A percentile compares a stretch with the other conserved stretches of the same genome.
These are phyloP conservation scores for Nibea coibor DNA, from an alignment of 2,113 vertebrate species.

Conservation along the genomic window DNA sequence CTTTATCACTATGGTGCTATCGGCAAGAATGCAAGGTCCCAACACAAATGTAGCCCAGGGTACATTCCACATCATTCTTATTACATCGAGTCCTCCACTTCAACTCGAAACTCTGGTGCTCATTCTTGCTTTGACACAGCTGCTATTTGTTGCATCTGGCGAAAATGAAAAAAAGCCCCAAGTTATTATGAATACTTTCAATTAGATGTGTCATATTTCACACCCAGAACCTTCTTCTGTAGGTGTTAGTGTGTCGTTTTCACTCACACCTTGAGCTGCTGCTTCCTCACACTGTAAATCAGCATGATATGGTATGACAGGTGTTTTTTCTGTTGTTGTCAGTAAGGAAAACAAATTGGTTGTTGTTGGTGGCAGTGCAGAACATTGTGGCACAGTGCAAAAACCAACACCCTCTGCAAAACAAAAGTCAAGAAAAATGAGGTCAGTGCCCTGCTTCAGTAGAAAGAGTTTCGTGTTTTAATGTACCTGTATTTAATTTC, in stretches of 20 bases:
- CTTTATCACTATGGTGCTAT: constrained; percentile 43
- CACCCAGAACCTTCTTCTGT: constrained; percentile 13
- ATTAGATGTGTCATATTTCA: neutral
- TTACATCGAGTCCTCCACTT: constrained; percentile 19
- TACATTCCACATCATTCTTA: constrained; percentile 47
- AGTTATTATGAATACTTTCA: constrained; percentile 4
- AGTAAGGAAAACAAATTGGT: constrained; percentile 1
- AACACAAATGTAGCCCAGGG: constrained; percentile 42
- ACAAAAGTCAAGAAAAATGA: neutral
- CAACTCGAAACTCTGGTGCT: constrained; percentile 24
- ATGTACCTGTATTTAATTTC: neutral
- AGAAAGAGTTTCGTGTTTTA: neutral
- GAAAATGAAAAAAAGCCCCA: neutral
- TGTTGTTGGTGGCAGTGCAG: neutral
- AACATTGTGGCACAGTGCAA: neutral
- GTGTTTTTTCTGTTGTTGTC: neutral
- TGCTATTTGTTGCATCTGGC: neutral
- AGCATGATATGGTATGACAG: neutral
- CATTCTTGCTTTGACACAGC: constrained; percentile 15
- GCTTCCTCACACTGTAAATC: neutral
- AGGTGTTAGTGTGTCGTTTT: neutral
- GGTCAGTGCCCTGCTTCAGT: neutral
- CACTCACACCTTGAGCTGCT: neutral
- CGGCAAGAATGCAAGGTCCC: constrained; percentile 60
- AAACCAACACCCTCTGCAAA: neutral